These are phyloP conservation scores for Chymomyza procnemis DNA, from an alignment of 2,888 invertebrate genomes.

Conservation along the genomic window DNA sequence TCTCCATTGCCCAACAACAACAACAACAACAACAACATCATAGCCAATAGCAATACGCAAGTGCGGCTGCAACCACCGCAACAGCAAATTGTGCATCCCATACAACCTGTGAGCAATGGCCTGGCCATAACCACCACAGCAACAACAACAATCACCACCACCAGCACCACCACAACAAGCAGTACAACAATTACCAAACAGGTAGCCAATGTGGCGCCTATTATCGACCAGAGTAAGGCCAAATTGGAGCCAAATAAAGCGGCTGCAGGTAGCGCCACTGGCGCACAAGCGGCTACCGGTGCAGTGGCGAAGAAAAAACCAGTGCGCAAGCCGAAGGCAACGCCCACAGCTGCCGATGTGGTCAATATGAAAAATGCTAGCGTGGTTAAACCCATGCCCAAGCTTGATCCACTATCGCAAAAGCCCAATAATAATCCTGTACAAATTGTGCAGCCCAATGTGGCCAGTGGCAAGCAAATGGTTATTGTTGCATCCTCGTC, in stretches of 20 bases:
- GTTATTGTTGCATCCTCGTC: conserved; percentile 53
- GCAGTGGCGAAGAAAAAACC: conserved; percentile 74
- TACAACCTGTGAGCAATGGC: conserved; percentile 66
- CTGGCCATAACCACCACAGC: conserved; percentile 55
- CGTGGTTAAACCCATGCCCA: conserved; percentile 77
- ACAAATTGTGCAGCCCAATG: conserved; percentile 77
- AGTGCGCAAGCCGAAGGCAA: conserved; percentile 69
- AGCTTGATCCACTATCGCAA: conserved; percentile 75
- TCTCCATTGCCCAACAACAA: conserved; percentile 17
- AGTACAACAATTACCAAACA: conserved; percentile 74
- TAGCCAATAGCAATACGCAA: conserved; percentile 28
- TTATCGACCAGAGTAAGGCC: conserved; percentile 78
- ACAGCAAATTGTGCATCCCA: conserved; percentile 77
- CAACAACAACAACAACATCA: conserved; percentile 35
- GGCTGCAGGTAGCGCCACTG: neutral
- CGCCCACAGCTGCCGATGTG: conserved; percentile 70
- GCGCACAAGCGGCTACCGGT: conserved; percentile 41
- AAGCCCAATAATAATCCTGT: conserved; percentile 78
- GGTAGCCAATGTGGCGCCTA: conserved; percentile 78
- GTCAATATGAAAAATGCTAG: conserved; percentile 74
- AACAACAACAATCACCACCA: conserved; percentile 54
- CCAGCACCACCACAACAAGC: conserved; percentile 52
- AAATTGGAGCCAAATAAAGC: conserved; percentile 58
- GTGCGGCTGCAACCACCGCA: conserved; percentile 71
- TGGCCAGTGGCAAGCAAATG: conserved; percentile 75